Conservation (phyloP, 2,888 invertebrate genomes). For the Tipula unca region DNA sequence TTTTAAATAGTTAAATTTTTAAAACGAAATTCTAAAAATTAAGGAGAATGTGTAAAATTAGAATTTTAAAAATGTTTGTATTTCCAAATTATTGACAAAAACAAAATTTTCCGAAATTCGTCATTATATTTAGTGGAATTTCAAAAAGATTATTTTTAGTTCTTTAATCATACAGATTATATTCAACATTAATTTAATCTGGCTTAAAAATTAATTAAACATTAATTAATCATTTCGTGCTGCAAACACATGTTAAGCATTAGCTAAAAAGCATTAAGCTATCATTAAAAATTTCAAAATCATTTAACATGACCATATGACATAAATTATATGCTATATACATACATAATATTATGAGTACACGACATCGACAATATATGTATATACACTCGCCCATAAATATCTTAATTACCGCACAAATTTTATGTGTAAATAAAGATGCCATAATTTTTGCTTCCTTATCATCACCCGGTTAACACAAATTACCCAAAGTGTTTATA, state of each 20-base stretch:
- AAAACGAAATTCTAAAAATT: too few species aligned
- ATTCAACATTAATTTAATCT: too few species aligned
- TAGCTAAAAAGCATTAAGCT: background rate
- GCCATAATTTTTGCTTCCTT: background rate
- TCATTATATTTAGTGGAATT: too few species aligned
- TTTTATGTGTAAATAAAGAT: conserved; percentile 8
- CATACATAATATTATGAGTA: background rate
- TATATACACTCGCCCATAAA: background rate
- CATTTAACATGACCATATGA: background rate
- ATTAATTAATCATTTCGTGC: background rate
- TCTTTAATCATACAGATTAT: too few species aligned
- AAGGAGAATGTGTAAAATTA: too few species aligned
- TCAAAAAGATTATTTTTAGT: too few species aligned
- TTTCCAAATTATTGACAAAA: too few species aligned
- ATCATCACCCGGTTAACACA: background rate
- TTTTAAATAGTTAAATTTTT: too few species aligned
- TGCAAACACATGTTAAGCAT: background rate
- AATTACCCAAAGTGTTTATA: background rate
- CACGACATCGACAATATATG: background rate
- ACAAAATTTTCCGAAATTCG: too few species aligned
- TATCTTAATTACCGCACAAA: background rate
- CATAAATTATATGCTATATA: background rate
- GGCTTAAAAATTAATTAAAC: too few species aligned
- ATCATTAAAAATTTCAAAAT: background rate
- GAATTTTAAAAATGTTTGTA: too few species aligned